Conservation (phyloP, 1,140 invertebrate species). For the Eueides isabella region DNA sequence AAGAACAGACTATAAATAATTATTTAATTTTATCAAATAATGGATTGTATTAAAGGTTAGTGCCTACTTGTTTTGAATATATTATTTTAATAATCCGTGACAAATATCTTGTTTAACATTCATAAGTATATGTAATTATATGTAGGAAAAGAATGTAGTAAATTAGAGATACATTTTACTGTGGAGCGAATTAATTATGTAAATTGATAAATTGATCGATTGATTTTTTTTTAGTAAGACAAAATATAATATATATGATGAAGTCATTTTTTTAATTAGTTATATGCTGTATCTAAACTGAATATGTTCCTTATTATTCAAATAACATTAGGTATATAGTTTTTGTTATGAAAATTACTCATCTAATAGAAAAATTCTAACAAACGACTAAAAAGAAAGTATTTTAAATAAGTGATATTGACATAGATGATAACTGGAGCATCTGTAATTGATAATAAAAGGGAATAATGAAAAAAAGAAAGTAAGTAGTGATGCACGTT, state of each 20-base stretch:
- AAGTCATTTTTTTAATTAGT: no score
- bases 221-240: not conserved
- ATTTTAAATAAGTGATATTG: slow-evolving; percentile 37
- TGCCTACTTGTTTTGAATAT: slow-evolving; percentile 1
- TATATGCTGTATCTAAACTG: no score
- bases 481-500: slow-evolving; percentile 31
- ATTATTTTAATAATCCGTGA: not conserved
- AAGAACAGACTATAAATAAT: not conserved
- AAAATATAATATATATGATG: no score
- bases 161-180: not conserved
- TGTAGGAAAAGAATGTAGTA: not conserved
- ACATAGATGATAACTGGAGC: slow-evolving; percentile 39
- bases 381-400: slow-evolving; percentile 22
- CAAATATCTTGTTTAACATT: not conserved
- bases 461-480: slow-evolving; percentile 43
- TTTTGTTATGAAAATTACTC: not conserved
- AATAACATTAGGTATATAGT: no score
- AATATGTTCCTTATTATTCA: no score
- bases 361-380: not conserved
- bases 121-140: not conserved
- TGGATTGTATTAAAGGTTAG: not conserved
- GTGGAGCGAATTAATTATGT: not conserved
- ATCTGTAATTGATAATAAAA: slow-evolving; percentile 40
- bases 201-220: not conserved
- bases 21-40: slow-evolving; percentile 9